Percentiles rank a stretch among this genome's conserved stretches.
Conservation (phyloP, 1,140 invertebrate genomes). For the Thrips palmi region DNA sequence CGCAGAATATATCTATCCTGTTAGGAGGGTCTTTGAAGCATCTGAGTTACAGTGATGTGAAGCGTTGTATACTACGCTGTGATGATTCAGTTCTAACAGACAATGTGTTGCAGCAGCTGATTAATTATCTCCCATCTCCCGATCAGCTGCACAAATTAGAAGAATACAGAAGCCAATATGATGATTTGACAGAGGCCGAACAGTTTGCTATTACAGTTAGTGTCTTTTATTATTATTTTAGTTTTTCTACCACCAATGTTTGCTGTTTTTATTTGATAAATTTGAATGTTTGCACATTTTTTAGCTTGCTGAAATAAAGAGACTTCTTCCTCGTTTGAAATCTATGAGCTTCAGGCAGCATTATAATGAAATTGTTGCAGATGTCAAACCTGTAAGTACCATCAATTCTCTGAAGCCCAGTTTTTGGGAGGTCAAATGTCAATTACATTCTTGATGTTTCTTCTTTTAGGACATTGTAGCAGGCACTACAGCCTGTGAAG, state of each 20-base stretch:
- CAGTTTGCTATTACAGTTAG: constrained; percentile 86
- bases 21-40: constrained; percentile 79
- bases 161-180: constrained; percentile 53
- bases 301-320: constrained; percentile 63
- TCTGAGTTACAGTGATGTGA: constrained; percentile 70
- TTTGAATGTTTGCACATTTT: constrained; percentile 14
- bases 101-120: constrained; percentile 64
- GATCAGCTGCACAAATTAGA: constrained; percentile 73
- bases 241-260: background rate
- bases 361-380: constrained; percentile 63
- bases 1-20: constrained; percentile 89
- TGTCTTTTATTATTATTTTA: constrained; percentile 19
- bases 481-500: constrained; percentile 87
- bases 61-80: constrained; percentile 62
- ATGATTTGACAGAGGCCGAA: constrained; percentile 81
- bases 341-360: constrained; percentile 81
- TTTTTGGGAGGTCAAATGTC: constrained; percentile 8
- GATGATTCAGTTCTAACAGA: constrained; percentile 67
- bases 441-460: constrained; percentile 13
- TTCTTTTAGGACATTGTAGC: constrained; percentile 67
- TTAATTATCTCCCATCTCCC: constrained; percentile 73
- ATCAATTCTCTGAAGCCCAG: no score
- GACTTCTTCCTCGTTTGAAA: constrained; percentile 66
- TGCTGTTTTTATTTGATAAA: constrained; percentile 8
- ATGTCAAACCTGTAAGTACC: constrained; percentile 74